A percentile compares a stretch with the other conserved stretches of the same genome.
phyloP scores from a whole-genome alignment of 2,797 vertebrate species.

The Enteromius radiatus region DNA sequence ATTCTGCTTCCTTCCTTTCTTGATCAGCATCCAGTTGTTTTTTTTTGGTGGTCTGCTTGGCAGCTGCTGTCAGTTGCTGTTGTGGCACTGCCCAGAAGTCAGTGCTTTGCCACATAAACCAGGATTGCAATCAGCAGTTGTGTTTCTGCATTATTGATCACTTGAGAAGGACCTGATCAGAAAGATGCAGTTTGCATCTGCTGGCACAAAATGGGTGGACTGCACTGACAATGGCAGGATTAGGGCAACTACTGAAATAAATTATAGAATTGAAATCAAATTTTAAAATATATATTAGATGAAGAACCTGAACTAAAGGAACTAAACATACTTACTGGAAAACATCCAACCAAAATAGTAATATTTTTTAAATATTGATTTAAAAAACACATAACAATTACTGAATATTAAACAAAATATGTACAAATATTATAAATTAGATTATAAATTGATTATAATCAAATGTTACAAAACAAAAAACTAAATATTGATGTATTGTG shows the following conservation, averaged over 20 bases:
- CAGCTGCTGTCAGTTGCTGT: constrained; percentile 24
- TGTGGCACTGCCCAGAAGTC: neutral
- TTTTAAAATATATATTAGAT: neutral
- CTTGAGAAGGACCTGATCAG: constrained; percentile 5
- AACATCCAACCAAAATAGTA: neutral
- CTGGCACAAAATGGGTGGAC: neutral
- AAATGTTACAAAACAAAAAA: no score
- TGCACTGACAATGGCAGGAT: neutral
- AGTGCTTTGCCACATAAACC: constrained; percentile 30
- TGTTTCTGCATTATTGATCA: constrained; percentile 41
- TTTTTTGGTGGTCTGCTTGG: constrained; percentile 30
- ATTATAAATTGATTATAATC: no score
- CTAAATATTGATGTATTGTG: neutral
- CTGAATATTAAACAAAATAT: neutral
- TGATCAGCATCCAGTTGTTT: constrained; percentile 33
- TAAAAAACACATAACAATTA: neutral
- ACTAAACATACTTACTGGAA: neutral
- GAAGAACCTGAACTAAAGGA: neutral
- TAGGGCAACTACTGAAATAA: neutral
- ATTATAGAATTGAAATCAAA: no score
- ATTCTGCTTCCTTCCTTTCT: constrained; percentile 31
- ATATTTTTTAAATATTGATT: neutral
- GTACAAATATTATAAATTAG: no score
- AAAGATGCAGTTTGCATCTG: neutral
- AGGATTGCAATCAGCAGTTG: constrained; percentile 24